Percentiles rank a stretch among this genome's conserved stretches.
phyloP scores from a whole-genome alignment of 2,797 vertebrate genomes.

The Hippopotamyrus pictus region DNA sequence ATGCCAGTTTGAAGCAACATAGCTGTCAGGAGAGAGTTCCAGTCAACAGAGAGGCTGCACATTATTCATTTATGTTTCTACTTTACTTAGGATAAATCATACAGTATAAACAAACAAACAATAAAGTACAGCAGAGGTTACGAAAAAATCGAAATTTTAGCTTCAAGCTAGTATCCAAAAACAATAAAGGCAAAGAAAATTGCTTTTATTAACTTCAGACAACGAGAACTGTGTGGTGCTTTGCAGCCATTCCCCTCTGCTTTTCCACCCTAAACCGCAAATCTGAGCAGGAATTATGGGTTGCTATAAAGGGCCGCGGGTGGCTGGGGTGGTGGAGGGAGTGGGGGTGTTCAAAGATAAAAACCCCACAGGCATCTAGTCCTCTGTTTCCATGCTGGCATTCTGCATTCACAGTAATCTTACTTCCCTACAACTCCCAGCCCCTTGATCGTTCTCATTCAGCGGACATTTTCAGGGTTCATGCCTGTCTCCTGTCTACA shows the following conservation, averaged over 20 bases:
- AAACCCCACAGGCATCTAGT: background rate
- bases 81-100: conserved; percentile 17
- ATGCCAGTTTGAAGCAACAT: conserved; percentile 32
- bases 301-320: background rate
- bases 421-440: background rate
- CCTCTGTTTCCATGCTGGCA: background rate
- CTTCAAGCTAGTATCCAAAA: conserved; percentile 34
- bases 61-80: conserved; percentile 42
- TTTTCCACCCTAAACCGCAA: background rate
- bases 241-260: background rate
- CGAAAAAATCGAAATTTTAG: conserved; percentile 34
- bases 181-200: conserved; percentile 22
- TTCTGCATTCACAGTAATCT: background rate
- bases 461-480: background rate
- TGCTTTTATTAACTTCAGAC: conserved; percentile 28
- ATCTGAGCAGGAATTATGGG: background rate
- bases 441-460: background rate
- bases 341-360: background rate
- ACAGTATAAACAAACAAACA: conserved; percentile 8
- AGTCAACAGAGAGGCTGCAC: conserved; percentile 3
- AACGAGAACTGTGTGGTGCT: background rate
- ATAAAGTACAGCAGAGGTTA: conserved; percentile 32
- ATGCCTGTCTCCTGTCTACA: background rate
- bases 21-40: conserved; percentile 23
- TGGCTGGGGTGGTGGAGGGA: background rate